These are phyloP conservation scores for Onychomys torridus DNA, from an alignment of 2,797 vertebrate species.

Conservation along the genomic window DNA sequence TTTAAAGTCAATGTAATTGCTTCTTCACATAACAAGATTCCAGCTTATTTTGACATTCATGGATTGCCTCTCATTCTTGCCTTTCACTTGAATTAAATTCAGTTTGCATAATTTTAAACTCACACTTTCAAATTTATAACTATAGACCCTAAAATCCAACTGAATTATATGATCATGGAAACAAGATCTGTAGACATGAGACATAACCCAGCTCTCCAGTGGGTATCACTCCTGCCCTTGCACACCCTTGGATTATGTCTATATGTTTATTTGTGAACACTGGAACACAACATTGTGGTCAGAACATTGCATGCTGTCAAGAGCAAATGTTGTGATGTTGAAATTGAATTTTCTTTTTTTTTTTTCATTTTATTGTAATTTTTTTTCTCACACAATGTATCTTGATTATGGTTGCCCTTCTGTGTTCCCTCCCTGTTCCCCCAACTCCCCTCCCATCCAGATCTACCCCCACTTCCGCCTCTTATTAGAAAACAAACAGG, in stretches of 20 bases:
- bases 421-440: too few species aligned
- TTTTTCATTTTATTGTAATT: not conserved
- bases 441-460: too few species aligned
- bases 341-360: not conserved
- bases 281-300: not conserved
- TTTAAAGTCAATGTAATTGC: conserved; percentile 73
- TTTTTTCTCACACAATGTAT: not conserved
- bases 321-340: conserved; percentile 7
- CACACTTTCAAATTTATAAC: not conserved
- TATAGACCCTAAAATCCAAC: not conserved
- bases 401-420: not conserved
- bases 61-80: conserved; percentile 60
- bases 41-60: conserved; percentile 66
- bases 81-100: conserved; percentile 66
- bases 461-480: too few species aligned
- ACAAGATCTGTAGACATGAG: not conserved
- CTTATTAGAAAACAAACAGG: not conserved
- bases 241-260: not conserved
- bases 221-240: not conserved
- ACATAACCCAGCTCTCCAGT: not conserved
- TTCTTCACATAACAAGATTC: conserved; percentile 56
- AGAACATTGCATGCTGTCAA: not conserved
- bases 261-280: not conserved
- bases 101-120: not conserved
- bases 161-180: not conserved